Evolutionary conservation across 1,140 invertebrate genomes (phyloP).

Genomic region (Drosophila grimshawi): DNA sequence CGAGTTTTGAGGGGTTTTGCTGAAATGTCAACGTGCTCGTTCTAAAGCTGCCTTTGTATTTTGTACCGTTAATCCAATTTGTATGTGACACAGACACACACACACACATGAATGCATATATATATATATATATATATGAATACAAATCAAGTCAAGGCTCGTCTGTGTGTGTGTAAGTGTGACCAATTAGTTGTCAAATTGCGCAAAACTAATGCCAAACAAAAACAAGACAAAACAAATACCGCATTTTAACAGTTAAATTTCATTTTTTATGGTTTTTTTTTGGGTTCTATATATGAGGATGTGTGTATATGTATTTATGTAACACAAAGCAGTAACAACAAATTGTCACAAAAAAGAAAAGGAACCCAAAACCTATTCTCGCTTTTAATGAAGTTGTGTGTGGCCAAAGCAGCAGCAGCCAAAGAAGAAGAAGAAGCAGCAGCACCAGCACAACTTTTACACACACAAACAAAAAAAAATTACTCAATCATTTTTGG

Average conservation of each 20-base stretch:
- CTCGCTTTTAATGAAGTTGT: conserved; percentile 72
- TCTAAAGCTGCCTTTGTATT: conserved; percentile 33
- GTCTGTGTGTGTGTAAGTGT: conserved; percentile 39
- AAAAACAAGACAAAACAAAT: conserved; percentile 1
- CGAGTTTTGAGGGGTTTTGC: background rate
- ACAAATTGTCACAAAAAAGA: conserved; percentile 38
- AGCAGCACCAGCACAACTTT: background rate
- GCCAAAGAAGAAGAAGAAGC: conserved; percentile 9
- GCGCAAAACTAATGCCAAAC: conserved; percentile 69
- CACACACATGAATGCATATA: conserved; percentile 10
- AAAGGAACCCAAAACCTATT: conserved; percentile 25
- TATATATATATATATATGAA: conserved; percentile 2
- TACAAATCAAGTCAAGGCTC: conserved; percentile 37
- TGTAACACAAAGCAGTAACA: conserved; percentile 57
- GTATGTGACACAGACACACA: conserved; percentile 43
- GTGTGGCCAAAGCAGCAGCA: conserved; percentile 43
- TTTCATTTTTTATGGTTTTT: conserved; percentile 15
- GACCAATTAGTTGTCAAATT: conserved; percentile 81
- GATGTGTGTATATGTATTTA: conserved; percentile 54
- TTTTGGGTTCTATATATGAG: conserved; percentile 13
- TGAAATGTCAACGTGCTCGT: conserved; percentile 27
- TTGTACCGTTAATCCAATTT: conserved; percentile 72
- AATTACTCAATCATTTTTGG: conserved; percentile 74
- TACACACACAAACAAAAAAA: conserved; percentile 35
- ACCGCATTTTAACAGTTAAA: conserved; percentile 36